Evolutionary conservation across 2,888 invertebrate species (phyloP).

Genomic region (Rugalucina vietnamica): DNA sequence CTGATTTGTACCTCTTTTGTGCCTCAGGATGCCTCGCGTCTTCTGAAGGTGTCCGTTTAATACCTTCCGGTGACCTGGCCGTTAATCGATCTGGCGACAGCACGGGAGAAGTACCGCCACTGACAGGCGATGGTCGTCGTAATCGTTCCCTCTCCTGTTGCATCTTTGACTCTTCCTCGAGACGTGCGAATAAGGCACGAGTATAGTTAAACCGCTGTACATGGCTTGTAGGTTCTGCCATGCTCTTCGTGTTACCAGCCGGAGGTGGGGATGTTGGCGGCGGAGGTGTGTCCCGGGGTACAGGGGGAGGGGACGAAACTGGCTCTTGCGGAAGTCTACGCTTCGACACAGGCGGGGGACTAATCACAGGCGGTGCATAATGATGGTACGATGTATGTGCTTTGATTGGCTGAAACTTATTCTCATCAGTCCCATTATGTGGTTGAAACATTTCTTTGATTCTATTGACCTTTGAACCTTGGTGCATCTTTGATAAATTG

Average conservation of each 20-base stretch:
- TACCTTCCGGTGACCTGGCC: constrained; percentile 56
- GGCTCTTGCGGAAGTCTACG: constrained; percentile 28
- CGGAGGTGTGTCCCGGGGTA: not conserved
- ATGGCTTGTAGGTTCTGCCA: constrained; percentile 77
- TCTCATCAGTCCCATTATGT: constrained; percentile 28
- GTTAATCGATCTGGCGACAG: constrained; percentile 71
- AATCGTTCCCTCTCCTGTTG: constrained; percentile 58
- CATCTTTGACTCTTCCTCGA: constrained; percentile 77
- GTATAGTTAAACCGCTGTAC: constrained; percentile 82
- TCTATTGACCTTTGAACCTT: constrained; percentile 26
- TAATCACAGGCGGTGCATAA: not conserved
- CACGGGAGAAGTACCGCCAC: constrained; percentile 63
- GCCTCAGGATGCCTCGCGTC: constrained; percentile 34
- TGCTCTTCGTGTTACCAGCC: constrained; percentile 35
- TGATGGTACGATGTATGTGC: not conserved
- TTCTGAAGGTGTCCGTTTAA: constrained; percentile 52
- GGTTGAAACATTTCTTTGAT: constrained; percentile 78
- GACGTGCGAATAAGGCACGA: constrained; percentile 81
- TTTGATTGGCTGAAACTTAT: constrained; percentile 47
- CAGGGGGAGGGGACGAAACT: not conserved
- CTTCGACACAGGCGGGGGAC: constrained; percentile 13
- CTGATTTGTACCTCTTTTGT: constrained; percentile 20
- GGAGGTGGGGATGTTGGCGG: not conserved
- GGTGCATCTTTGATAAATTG: constrained; percentile 30
- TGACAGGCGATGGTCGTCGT: constrained; percentile 64